Percentiles rank a stretch among this genome's conserved stretches.
These are phyloP conservation scores for Erpornis zantholeuca DNA, from an alignment of 2,113 vertebrate genomes.

Conservation along the genomic window DNA sequence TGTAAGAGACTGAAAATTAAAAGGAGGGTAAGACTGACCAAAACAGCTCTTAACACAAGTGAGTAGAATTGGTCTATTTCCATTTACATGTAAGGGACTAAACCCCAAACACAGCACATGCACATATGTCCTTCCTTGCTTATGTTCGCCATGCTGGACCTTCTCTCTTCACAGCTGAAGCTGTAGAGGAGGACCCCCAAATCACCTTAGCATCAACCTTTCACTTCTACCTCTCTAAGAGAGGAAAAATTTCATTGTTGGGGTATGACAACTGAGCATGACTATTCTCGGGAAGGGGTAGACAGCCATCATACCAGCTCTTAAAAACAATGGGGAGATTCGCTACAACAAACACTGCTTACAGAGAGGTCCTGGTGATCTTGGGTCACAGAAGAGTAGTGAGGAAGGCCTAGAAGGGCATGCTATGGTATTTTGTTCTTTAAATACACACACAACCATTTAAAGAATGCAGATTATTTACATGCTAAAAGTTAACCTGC, in stretches of 20 bases:
- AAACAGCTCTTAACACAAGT: neutral
- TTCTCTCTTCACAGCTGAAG: neutral
- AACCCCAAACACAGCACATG: neutral
- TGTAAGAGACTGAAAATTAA: neutral
- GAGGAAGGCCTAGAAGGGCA: neutral
- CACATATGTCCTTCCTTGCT: neutral
- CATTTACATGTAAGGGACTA: neutral
- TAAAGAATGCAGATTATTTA: neutral
- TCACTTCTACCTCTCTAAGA: neutral
- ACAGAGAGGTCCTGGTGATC: neutral
- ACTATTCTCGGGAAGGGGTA: neutral
- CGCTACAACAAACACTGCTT: rapidly evolving
- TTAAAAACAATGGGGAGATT: neutral
- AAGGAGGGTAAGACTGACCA: neutral
- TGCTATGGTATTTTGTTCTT: neutral
- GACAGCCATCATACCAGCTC: neutral
- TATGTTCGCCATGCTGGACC: rapidly evolving
- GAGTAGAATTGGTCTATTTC: neutral
- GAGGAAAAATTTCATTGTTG: neutral
- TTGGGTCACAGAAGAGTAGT: neutral
- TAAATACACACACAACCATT: neutral
- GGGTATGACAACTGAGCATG: neutral
- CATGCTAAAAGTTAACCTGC: neutral
- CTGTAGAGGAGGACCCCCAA: neutral
- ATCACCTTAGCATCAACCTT: neutral